Percentiles rank a stretch among this genome's conserved stretches.
Conservation (phyloP, 2,797 vertebrate species). For the Sebastes hubbsi region DNA sequence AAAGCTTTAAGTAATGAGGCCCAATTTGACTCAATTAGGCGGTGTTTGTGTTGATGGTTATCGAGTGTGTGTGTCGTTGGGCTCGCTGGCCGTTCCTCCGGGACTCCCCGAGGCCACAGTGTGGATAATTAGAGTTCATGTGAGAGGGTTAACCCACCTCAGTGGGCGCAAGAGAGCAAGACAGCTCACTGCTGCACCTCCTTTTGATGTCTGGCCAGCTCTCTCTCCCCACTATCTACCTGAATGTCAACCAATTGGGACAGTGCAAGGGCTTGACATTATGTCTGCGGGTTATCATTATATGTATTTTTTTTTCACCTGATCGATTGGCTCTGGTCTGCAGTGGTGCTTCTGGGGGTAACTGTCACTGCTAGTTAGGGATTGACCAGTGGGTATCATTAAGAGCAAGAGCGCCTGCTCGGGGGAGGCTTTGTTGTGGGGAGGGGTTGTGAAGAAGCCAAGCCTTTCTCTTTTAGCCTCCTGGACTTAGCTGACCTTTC, state of each 20-base stretch:
- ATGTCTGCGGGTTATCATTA: slow-evolving; percentile 97
- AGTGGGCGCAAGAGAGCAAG: slow-evolving; percentile 61
- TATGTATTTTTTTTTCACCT: slow-evolving; percentile 80
- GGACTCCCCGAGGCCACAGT: slow-evolving; percentile 70
- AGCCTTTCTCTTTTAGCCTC: slow-evolving; percentile 88
- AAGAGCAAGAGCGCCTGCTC: slow-evolving; percentile 79
- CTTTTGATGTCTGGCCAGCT: slow-evolving; percentile 81
- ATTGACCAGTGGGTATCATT: slow-evolving; percentile 97
- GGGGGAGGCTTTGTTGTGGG: slow-evolving; percentile 82
- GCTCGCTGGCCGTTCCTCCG: slow-evolving; percentile 51
- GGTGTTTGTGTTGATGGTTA: slow-evolving; percentile 76
- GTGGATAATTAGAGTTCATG: slow-evolving; percentile 80
- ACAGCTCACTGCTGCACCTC: slow-evolving; percentile 65
- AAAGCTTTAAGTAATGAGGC: slow-evolving; percentile 65
- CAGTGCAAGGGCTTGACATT: slow-evolving; percentile 86
- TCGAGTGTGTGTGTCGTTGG: slow-evolving; percentile 58
- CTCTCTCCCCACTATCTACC: slow-evolving; percentile 74
- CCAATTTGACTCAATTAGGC: slow-evolving; percentile 76
- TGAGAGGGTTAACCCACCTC: slow-evolving; percentile 78
- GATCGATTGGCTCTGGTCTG: slow-evolving; percentile 90
- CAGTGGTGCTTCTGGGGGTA: slow-evolving; percentile 91
- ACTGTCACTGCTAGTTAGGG: slow-evolving; percentile 90
- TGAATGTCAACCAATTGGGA: slow-evolving; percentile 89
- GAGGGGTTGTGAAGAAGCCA: slow-evolving; percentile 71
- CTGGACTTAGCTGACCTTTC: slow-evolving; percentile 95